Conservation (phyloP, 2,113 vertebrate genomes). For the Phyllostomus hastatus region DNA sequence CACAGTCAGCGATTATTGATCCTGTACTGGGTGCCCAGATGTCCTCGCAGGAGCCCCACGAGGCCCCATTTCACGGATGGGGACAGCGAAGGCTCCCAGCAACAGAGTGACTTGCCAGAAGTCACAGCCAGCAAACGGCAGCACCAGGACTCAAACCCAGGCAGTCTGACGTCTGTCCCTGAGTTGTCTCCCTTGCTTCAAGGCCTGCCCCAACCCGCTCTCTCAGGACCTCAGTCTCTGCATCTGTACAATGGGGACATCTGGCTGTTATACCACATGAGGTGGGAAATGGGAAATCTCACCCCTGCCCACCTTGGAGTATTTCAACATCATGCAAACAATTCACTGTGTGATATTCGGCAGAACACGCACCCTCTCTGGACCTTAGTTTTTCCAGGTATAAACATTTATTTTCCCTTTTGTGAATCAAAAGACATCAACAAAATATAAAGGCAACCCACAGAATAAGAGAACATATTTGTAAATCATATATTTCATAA, state of each 20-base stretch:
- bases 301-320: no score
- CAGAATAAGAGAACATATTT: not conserved
- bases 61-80: not conserved
- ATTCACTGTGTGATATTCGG: not conserved
- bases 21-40: accelerated
- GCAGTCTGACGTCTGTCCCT: accelerated
- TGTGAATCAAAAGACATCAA: not conserved
- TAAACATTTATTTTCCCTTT: not conserved
- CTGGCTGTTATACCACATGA: not conserved
- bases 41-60: not conserved
- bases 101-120: not conserved
- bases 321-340: not conserved
- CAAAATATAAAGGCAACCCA: not conserved
- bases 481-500: not conserved
- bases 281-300: not conserved
- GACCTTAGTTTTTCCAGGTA: not conserved
- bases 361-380: not conserved
- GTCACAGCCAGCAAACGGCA: not conserved
- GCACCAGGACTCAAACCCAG: not conserved
- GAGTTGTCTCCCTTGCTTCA: not conserved
- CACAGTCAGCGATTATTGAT: accelerated
- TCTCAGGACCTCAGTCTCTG: not conserved
- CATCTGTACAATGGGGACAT: not conserved
- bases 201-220: not conserved
- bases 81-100: not conserved